Percentiles rank a stretch among this genome's conserved stretches.
Evolutionary conservation across 2,113 vertebrate genomes (phyloP).

Genomic region (Coryphaenoides rupestris): DNA sequence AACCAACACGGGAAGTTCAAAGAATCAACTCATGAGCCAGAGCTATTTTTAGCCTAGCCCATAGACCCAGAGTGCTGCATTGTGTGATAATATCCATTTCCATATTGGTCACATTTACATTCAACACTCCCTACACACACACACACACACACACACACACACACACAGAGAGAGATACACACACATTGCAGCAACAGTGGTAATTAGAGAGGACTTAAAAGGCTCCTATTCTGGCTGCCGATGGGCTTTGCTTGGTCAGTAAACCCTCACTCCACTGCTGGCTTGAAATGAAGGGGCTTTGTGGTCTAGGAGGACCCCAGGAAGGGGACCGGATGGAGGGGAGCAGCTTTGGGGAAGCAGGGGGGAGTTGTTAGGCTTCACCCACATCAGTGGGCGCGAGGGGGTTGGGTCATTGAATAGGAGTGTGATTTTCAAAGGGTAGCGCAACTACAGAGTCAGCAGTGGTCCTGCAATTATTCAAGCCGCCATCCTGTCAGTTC

Average conservation of each 20-base stretch:
- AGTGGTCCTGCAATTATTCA: not conserved
- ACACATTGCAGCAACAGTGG: slow-evolving; percentile 37
- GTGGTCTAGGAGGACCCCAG: not conserved
- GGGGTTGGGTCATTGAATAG: slow-evolving; percentile 10
- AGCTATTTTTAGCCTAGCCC: slow-evolving; percentile 43
- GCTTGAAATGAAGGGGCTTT: slow-evolving; percentile 18
- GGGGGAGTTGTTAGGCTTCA: not conserved
- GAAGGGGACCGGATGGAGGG: not conserved
- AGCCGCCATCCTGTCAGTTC: not conserved
- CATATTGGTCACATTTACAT: slow-evolving; percentile 56
- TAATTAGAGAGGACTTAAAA: slow-evolving; percentile 63
- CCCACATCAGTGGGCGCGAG: not conserved
- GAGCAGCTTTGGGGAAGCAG: not conserved
- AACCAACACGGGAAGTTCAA: not conserved
- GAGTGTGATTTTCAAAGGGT: slow-evolving; percentile 24
- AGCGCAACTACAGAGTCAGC: slow-evolving; percentile 5
- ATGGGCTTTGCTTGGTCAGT: slow-evolving; percentile 33
- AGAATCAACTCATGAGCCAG: slow-evolving; percentile 2
- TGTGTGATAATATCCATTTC: slow-evolving; percentile 45
- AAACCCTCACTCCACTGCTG: slow-evolving; percentile 10
- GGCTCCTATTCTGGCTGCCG: slow-evolving; percentile 21
- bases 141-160: slow-evolving; percentile 12
- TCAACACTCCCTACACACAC: slow-evolving; percentile 27
- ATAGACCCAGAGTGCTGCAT: slow-evolving; percentile 32
- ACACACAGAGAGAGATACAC: not conserved